Percentiles rank a stretch among this genome's conserved stretches.
Evolutionary conservation across 23 tunicate genomes (phyloP).

Genomic region (Halocynthia roretzi): DNA sequence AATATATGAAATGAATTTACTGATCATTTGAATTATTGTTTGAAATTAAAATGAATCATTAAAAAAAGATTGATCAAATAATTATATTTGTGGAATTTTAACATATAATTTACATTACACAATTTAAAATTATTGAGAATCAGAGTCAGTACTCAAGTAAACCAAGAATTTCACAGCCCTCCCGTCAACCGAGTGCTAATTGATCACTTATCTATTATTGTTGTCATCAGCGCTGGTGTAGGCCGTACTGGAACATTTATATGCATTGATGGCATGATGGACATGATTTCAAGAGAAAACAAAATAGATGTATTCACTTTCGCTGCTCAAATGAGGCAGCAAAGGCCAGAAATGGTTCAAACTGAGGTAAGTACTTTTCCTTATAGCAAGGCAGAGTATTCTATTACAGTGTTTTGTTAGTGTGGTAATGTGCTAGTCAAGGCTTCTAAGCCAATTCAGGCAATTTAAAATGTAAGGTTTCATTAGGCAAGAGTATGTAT

Average conservation of each 20-base stretch:
- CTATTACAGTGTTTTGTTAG: neutral
- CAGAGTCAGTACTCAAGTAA: too few relatives aligned
- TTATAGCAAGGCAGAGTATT: too few relatives aligned
- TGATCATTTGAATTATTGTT: too few relatives aligned
- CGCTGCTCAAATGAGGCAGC: conserved; percentile 71
- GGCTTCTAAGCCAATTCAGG: neutral
- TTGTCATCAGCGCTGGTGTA: conserved; percentile 73
- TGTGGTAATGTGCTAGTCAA: neutral
- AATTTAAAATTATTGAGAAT: too few relatives aligned
- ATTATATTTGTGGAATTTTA: neutral
- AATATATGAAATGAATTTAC: too few relatives aligned
- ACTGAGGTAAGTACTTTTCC: conserved; percentile 50
- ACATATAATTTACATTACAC: too few relatives aligned
- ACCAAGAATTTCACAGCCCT: too few relatives aligned
- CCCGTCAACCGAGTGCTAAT: too few relatives aligned
- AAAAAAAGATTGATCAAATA: neutral
- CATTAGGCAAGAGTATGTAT: too few relatives aligned
- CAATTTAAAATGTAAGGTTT: too few relatives aligned
- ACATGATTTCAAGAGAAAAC: conserved; percentile 82
- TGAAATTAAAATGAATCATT: too few relatives aligned
- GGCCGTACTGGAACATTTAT: conserved; percentile 93
- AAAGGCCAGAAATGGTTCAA: conserved; percentile 96
- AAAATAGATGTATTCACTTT: conserved; percentile 80
- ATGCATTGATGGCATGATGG: conserved; percentile 93
- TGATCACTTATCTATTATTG: neutral